phyloP scores from a whole-genome alignment of 2,888 invertebrate genomes.

The Ypsolopha sequella region DNA sequence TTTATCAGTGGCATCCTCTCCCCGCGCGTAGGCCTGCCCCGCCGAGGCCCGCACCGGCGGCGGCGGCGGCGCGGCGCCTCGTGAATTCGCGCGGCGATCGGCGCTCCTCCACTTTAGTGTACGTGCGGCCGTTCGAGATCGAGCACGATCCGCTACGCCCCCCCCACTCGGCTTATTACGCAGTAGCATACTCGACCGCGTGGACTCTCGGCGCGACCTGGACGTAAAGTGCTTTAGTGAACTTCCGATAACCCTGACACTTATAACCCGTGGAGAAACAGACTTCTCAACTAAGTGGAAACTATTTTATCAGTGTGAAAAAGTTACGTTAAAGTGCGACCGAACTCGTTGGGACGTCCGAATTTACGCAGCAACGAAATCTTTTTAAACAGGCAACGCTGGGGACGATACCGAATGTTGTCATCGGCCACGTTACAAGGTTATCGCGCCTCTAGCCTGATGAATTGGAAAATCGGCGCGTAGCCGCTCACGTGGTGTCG shows the following conservation, averaged over 20 bases:
- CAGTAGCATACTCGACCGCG: conserved; percentile 61
- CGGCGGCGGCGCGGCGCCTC: conserved; percentile 42
- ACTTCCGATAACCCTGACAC: conserved; percentile 2
- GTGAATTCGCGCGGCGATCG: conserved; percentile 55
- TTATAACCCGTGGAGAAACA: background rate
- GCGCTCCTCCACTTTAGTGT: conserved; percentile 53
- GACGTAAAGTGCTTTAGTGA: background rate
- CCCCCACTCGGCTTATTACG: conserved; percentile 56
- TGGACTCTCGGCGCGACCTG: conserved; percentile 27
- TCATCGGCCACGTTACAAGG: conserved; percentile 67
- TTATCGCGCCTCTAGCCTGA: conserved; percentile 65
- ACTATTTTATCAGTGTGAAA: conserved; percentile 52
- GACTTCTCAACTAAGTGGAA: conserved; percentile 32
- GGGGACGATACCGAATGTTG: conserved; percentile 45
- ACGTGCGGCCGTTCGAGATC: conserved; percentile 58
- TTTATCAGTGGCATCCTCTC: conserved; percentile 47
- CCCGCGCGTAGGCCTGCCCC: conserved; percentile 18
- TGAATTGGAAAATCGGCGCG: conserved; percentile 71
- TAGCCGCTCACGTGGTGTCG: conserved; percentile 67
- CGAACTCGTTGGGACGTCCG: conserved; percentile 35
- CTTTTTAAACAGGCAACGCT: conserved; percentile 27
- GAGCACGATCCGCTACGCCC: conserved; percentile 44
- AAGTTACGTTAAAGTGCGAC: conserved; percentile 44
- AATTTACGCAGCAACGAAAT: conserved; percentile 36
- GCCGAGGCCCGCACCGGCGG: conserved; percentile 25